Conservation (phyloP, 2,113 vertebrate genomes). For the Gymnocephalus cernua region DNA sequence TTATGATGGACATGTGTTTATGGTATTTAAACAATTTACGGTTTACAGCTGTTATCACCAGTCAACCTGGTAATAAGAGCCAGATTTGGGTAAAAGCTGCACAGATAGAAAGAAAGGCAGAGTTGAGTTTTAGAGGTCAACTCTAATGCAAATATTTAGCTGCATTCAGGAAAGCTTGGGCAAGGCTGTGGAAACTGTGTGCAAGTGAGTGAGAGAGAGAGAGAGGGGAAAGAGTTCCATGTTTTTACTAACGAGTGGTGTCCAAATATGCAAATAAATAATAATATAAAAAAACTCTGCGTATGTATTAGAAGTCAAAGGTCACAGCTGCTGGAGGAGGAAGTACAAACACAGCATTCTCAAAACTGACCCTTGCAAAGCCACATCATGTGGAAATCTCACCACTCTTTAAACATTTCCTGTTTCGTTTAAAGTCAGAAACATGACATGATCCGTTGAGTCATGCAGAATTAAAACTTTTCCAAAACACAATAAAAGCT, state of each 20-base stretch:
- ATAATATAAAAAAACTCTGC: neutral
- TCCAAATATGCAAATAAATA: conserved; percentile 45
- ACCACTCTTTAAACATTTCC: conserved; percentile 36
- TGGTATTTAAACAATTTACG: too few relatives aligned
- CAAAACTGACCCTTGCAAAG: conserved; percentile 44
- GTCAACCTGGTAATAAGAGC: neutral
- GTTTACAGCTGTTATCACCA: too few relatives aligned
- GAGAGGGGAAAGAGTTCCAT: conserved; percentile 14
- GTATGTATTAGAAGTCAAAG: conserved; percentile 51
- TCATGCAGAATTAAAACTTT: neutral
- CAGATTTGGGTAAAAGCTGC: neutral
- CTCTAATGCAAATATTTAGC: conserved; percentile 48
- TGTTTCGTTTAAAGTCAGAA: neutral
- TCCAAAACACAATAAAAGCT: neutral
- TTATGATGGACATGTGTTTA: too few relatives aligned
- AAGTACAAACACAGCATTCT: conserved; percentile 65
- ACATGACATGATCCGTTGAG: neutral
- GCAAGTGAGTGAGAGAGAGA: neutral
- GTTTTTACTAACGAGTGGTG: conserved; percentile 54
- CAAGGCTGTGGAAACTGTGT: conserved; percentile 57
- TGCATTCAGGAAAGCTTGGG: conserved; percentile 50
- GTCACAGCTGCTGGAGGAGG: conserved; percentile 72
- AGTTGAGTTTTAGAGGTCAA: conserved; percentile 37
- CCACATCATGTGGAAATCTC: conserved; percentile 55
- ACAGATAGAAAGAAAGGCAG: neutral